Conservation (phyloP, 2,113 vertebrate species). For the Cebus imitator region DNA sequence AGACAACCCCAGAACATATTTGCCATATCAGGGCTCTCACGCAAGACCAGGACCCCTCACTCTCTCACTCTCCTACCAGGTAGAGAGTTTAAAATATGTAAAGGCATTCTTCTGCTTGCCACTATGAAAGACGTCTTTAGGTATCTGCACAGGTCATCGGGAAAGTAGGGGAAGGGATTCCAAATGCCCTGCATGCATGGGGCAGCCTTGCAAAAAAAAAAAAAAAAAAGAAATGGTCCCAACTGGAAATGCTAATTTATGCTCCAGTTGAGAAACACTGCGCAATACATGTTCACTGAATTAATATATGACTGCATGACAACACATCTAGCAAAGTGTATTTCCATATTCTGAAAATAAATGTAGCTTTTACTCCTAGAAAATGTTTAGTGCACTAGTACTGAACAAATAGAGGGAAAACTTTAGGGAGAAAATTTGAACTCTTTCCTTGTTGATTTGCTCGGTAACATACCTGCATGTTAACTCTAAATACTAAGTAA, state of each 20-base stretch:
- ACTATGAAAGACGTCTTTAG: background rate
- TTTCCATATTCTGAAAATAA: background rate
- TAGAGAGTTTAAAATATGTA: background rate
- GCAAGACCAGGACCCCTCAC: background rate
- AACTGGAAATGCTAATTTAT: background rate
- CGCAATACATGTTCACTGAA: background rate
- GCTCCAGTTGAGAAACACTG: background rate
- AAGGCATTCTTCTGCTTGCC: background rate
- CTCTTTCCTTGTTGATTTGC: background rate
- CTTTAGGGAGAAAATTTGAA: background rate
- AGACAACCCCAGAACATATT: background rate
- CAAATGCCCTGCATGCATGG: fast-evolving
- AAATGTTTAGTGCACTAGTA: background rate
- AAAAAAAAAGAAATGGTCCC: background rate
- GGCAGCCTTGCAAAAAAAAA: background rate
- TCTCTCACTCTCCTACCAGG: background rate
- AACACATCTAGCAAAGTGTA: background rate
- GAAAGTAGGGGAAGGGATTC: too few species aligned
- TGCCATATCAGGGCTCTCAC: background rate
- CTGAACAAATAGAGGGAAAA: background rate
- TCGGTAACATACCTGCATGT: background rate
- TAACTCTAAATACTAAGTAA: background rate
- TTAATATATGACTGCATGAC: background rate
- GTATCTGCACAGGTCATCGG: background rate
- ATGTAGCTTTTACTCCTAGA: background rate